A percentile compares a stretch with the other conserved stretches of the same genome.
Conservation (phyloP, 2,888 invertebrate species). For the Coremacera marginata region DNA sequence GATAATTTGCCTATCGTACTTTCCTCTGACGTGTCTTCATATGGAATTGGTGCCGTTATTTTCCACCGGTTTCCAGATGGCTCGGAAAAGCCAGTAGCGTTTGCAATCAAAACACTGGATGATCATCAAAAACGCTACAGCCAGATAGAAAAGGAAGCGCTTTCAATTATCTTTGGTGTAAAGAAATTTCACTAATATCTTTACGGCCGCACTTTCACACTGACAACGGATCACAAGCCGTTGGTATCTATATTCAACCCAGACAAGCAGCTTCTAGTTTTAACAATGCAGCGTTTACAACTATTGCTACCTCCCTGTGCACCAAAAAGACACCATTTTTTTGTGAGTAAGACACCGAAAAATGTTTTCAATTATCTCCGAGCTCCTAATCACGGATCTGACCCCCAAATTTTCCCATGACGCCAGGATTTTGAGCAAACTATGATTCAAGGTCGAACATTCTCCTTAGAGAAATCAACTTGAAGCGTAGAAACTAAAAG, state of each 20-base stretch:
- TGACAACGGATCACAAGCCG: background rate
- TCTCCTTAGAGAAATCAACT: too few relatives aligned
- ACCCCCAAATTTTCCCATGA: too few relatives aligned
- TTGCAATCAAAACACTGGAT: too few relatives aligned
- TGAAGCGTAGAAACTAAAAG: too few relatives aligned
- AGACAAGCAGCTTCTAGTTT: background rate
- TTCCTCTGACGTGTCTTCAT: background rate
- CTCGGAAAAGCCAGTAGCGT: background rate
- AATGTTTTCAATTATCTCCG: background rate
- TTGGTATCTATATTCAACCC: background rate
- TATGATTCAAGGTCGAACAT: too few relatives aligned
- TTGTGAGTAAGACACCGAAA: background rate
- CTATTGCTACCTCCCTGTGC: too few relatives aligned
- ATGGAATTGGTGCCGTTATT: background rate
- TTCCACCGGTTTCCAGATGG: background rate
- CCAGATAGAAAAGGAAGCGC: background rate
- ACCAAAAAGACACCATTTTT: too few relatives aligned
- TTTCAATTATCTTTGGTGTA: background rate
- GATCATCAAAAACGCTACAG: background rate
- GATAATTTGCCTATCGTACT: background rate
- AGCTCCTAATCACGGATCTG: too few relatives aligned
- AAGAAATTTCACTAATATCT: background rate
- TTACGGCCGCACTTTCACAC: background rate
- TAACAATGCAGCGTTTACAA: background rate
- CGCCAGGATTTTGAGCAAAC: too few relatives aligned